phyloP scores from a whole-genome alignment of 1,140 invertebrate species.

The Colletes latitarsis region DNA sequence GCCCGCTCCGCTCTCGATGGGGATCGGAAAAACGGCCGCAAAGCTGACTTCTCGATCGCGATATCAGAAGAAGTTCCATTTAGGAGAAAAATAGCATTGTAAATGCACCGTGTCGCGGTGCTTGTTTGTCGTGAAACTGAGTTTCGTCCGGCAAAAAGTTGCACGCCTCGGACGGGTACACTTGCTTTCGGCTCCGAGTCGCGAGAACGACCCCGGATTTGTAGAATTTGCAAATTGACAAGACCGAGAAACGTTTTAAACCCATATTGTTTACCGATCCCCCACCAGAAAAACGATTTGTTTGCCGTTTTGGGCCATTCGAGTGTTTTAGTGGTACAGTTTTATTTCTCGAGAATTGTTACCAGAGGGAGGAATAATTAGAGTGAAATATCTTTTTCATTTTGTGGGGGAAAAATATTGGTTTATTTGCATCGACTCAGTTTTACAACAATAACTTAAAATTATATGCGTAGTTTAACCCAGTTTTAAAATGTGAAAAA shows the following conservation, averaged over 20 bases:
- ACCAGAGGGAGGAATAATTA: no score
- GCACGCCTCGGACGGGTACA: not conserved
- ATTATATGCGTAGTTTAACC: no score
- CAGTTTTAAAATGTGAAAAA: no score
- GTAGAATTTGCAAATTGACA: constrained; percentile 3
- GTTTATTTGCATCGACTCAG: no score
- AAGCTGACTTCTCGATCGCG: constrained; percentile 56
- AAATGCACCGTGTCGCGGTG: constrained; percentile 48
- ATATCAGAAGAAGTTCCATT: constrained; percentile 63
- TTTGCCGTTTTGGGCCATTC: no score
- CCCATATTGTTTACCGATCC: no score
- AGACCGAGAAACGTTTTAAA: not conserved
- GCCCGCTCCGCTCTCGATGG: constrained; percentile 40
- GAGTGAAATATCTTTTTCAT: no score
- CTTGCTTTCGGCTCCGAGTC: not conserved
- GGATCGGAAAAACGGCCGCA: constrained; percentile 57
- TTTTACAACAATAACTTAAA: no score
- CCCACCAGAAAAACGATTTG: no score
- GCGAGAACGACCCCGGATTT: not conserved
- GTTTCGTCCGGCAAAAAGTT: constrained; percentile 37
- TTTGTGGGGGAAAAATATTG: no score
- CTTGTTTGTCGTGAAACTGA: constrained; percentile 52
- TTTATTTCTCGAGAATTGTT: no score
- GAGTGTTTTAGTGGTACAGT: no score
- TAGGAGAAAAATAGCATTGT: constrained; percentile 60